Percentiles rank a stretch among this genome's conserved stretches.
phyloP scores from a whole-genome alignment of 1,140 invertebrate species.

The Pseudomyrmex pallidus region DNA sequence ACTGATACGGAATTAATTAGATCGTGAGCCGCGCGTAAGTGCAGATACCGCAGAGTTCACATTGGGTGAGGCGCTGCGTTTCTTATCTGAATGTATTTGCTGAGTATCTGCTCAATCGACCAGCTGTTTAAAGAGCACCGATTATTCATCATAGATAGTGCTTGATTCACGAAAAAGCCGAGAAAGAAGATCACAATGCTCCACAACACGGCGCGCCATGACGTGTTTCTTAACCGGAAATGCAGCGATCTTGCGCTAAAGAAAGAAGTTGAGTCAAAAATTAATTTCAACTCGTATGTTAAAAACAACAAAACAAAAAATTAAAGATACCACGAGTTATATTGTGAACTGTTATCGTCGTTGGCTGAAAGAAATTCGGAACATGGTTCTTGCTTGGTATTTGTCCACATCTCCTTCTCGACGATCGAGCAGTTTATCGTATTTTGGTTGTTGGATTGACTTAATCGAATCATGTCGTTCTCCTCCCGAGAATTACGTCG shows the following conservation, averaged over 20 bases:
- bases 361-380: constrained; percentile 52
- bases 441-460: constrained; percentile 66
- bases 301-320: constrained; percentile 2
- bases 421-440: constrained; percentile 27
- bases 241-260: constrained; percentile 54
- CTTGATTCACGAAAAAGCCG: constrained; percentile 76
- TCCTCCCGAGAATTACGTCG: constrained; percentile 79
- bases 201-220: constrained; percentile 71
- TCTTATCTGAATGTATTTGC: constrained; percentile 56
- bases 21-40: not conserved
- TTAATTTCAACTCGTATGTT: not conserved
- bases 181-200: constrained; percentile 76
- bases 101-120: constrained; percentile 75
- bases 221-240: constrained; percentile 50
- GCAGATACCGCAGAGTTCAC: constrained; percentile 48
- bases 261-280: constrained; percentile 7
- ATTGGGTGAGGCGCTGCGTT: constrained; percentile 69
- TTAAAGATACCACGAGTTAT: constrained; percentile 66
- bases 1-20: not conserved
- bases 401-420: constrained; percentile 56
- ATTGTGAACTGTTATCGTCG: constrained; percentile 64
- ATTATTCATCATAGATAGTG: constrained; percentile 62
- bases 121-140: constrained; percentile 70
- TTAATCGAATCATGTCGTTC: constrained; percentile 77
- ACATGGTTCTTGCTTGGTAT: constrained; percentile 63